Percentiles rank a stretch among this genome's conserved stretches.
Evolutionary conservation across 2,113 vertebrate genomes (phyloP).

Genomic region (Sus scrofa): T2T-Sscrofa CM000812.6:232992001-232992500

Average conservation of each 20-base stretch:
- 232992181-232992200: too few species aligned
- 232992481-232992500: background rate
- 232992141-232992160: too few species aligned
- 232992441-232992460: background rate
- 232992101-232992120: too few species aligned
- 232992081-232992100: too few species aligned
- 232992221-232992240: background rate
- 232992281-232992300: background rate
- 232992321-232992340: background rate
- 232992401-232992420: background rate
- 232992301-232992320: background rate
- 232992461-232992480: background rate
- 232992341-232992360: background rate
- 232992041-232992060: too few species aligned
- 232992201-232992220: too few species aligned
- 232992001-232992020: too few species aligned
- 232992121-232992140: too few species aligned
- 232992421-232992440: background rate
- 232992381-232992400: background rate
- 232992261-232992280: background rate
- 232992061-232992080: too few species aligned
- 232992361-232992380: background rate
- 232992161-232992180: too few species aligned
- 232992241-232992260: background rate
- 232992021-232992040: too few species aligned